These are phyloP conservation scores for Dallia pectoralis DNA, from an alignment of 2,797 vertebrate genomes.

Conservation along the genomic window DNA sequence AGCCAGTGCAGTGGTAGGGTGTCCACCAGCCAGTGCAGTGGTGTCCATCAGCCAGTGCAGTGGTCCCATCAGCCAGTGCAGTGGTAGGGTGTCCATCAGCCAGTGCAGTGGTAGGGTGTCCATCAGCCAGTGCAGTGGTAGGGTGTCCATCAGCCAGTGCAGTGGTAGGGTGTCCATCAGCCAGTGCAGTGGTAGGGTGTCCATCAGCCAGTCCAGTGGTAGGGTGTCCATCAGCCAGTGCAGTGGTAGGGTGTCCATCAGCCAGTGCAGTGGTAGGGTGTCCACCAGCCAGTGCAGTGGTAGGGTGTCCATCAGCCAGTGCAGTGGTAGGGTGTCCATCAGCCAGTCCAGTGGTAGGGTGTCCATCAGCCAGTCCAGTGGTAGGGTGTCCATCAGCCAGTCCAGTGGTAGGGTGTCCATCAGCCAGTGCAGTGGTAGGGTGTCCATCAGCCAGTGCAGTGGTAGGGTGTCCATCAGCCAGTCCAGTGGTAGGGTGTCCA, in stretches of 20 bases:
- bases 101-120: conserved; percentile 45
- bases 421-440: conserved; percentile 30
- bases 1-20: no score
- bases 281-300: conserved; percentile 42
- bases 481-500: conserved; percentile 46
- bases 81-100: conserved; percentile 48
- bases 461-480: conserved; percentile 50
- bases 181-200: conserved; percentile 45
- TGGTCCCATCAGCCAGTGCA: no score
- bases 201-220: conserved; percentile 29
- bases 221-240: conserved; percentile 55
- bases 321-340: conserved; percentile 43
- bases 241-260: conserved; percentile 44
- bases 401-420: conserved; percentile 45
- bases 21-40: no score
- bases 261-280: conserved; percentile 40
- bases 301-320: conserved; percentile 54
- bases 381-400: conserved; percentile 52
- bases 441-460: no score
- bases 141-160: conserved; percentile 55
- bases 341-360: conserved; percentile 35
- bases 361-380: conserved; percentile 48
- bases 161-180: conserved; percentile 46
- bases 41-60: no score
- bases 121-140: conserved; percentile 28